Conservation (phyloP, 2,888 invertebrate genomes). For the Standfussiana lucernea region DNA sequence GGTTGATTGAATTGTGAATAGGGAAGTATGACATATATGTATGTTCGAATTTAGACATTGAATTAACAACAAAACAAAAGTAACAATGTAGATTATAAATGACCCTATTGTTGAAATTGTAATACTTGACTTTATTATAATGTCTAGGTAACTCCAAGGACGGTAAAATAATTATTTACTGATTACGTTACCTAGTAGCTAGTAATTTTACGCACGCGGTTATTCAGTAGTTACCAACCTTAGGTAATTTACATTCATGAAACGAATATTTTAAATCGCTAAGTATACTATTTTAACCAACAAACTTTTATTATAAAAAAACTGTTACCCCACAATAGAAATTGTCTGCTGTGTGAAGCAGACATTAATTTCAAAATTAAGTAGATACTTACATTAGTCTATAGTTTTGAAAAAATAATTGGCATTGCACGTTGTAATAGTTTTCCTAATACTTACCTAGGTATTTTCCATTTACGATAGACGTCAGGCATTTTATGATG, state of each 20-base stretch:
- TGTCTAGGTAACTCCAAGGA: conserved; percentile 31
- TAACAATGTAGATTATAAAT: conserved; percentile 11
- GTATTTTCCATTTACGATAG: background rate
- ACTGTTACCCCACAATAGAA: no score
- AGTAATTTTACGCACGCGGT: conserved; percentile 1
- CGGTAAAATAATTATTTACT: conserved; percentile 24
- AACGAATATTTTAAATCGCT: background rate
- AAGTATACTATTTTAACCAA: background rate
- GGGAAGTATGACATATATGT: background rate
- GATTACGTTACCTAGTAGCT: background rate
- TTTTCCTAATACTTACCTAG: background rate
- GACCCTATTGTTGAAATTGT: background rate
- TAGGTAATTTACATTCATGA: background rate
- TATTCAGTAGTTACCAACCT: no score
- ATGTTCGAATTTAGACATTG: background rate
- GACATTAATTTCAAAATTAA: background rate
- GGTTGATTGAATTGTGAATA: background rate
- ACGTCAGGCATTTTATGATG: background rate
- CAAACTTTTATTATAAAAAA: no score
- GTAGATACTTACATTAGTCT: background rate
- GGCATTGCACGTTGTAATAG: background rate
- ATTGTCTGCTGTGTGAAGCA: background rate
- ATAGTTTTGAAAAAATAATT: background rate
- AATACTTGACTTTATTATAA: background rate
- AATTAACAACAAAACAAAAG: no score